Base-by-base conservation (phyloP, 1,140 invertebrate species). In the Bemisia tabaci region DNA sequence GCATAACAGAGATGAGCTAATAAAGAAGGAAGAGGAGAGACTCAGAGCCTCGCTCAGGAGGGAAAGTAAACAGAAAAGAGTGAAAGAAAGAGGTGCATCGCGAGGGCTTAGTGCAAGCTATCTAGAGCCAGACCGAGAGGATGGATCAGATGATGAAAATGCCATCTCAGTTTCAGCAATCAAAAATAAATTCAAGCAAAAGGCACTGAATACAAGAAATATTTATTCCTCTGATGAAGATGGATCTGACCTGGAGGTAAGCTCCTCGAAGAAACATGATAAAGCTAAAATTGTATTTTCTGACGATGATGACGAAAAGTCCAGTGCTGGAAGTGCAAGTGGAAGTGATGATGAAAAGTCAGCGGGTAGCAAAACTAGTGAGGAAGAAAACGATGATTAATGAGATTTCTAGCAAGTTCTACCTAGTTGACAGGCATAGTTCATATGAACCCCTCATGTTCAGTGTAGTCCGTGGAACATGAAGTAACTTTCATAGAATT, bases 21-120 rank as follows among this genome's bases (percentile, higher is more conserved):
- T 97, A 1, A 95, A 95, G 86, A 95, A 95, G 87, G 95, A 97
- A 74, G 95, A 98, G 78, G 94, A 97, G 75, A 88, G 91, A 75
- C 74, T 97, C 1, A 82, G 91, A 67, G 91, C 94, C 68, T 89
- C 92, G 0, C 87, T 95, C 78, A 82, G 92, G 84, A 88, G 82
- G 73, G 83, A 81, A 80, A 88, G 76, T 69, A 86, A 80, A 77
- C 84, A 81, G 79, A 84, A 80, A 72, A 76, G 81, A 70, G 80
- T 80, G 69, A 81, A 77, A 70, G 87, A 83, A 76, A 80, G 83
- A 74, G 84, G 82, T 48, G 78, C 82, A 60, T 79, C 76, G 70
- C 81, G 79, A 74, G 84, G 81, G 69, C 76, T 81, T 68, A 86
- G 74, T 75, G 79, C 77, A 63, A 80, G 76, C 73, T 91, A 81